Evolutionary conservation across 2,888 invertebrate species (phyloP).

Genomic region (Luffia ferchaultella): DNA sequence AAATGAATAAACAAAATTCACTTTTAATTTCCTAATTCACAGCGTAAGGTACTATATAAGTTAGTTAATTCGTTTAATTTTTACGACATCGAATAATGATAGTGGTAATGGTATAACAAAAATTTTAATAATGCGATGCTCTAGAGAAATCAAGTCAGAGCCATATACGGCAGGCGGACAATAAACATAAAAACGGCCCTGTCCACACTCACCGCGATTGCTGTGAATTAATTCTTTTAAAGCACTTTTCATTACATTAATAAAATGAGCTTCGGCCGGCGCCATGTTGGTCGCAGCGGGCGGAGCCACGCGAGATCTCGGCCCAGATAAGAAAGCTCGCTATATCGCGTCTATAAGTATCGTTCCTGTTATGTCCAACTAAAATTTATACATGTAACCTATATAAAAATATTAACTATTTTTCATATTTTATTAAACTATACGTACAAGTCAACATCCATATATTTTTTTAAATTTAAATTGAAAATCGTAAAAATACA

Average conservation of each 20-base stretch:
- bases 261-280: conserved; percentile 26
- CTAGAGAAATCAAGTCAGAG: conserved; percentile 62
- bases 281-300: conserved; percentile 22
- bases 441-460: too few species aligned
- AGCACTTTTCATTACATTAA: conserved; percentile 59
- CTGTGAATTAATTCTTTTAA: conserved; percentile 58
- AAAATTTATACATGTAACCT: not conserved
- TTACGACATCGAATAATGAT: not conserved
- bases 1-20: too few species aligned
- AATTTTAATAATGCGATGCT: conserved; percentile 25
- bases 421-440: too few species aligned
- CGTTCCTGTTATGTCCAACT: not conserved
- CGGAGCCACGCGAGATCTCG: conserved; percentile 23
- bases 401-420: too few species aligned
- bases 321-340: not conserved
- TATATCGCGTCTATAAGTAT: too few species aligned
- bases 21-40: too few species aligned
- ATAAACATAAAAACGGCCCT: conserved; percentile 59
- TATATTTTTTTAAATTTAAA: too few species aligned
- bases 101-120: not conserved
- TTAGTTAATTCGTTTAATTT: not conserved
- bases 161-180: conserved; percentile 31
- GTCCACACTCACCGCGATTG: conserved; percentile 51
- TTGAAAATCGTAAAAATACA: too few species aligned
- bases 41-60: too few species aligned